These are phyloP conservation scores for Pipistrellus pipistrellus DNA, from an alignment of 2,797 vertebrate genomes.

Conservation along the genomic window DNA sequence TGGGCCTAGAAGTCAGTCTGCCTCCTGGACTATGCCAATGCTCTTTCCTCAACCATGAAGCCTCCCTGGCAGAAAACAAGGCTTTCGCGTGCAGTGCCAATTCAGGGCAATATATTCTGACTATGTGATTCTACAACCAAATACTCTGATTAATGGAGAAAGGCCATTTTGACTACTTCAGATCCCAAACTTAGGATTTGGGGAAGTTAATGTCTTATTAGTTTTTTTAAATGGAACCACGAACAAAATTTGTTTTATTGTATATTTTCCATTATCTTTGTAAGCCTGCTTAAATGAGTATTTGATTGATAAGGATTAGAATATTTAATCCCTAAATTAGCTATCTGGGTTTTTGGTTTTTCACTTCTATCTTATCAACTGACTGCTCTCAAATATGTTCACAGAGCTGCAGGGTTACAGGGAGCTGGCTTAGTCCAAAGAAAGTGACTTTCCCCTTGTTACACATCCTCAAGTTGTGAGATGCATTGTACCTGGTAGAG, in stretches of 20 bases:
- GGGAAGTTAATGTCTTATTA: background rate
- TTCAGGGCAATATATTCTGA: background rate
- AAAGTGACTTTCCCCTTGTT: slow-evolving; percentile 43
- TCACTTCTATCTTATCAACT: background rate
- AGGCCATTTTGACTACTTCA: slow-evolving; percentile 22
- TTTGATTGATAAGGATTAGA: background rate
- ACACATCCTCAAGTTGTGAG: slow-evolving; percentile 2
- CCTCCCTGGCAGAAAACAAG: background rate
- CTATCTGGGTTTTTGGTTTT: background rate
- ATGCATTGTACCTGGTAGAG: background rate
- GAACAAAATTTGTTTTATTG: slow-evolving; percentile 6
- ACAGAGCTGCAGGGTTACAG: background rate
- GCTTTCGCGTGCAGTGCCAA: background rate
- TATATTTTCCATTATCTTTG: background rate
- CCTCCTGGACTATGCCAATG: background rate
- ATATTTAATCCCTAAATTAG: slow-evolving; percentile 32
- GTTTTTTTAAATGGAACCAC: background rate
- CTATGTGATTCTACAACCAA: background rate
- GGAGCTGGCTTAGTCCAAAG: background rate
- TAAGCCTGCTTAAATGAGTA: background rate
- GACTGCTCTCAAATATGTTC: background rate
- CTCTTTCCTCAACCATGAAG: background rate
- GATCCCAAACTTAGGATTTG: slow-evolving; percentile 31
- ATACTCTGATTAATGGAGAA: background rate
- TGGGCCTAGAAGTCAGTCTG: background rate